phyloP scores from a whole-genome alignment of 1,140 invertebrate species.

The Archivesica marissinica region DNA sequence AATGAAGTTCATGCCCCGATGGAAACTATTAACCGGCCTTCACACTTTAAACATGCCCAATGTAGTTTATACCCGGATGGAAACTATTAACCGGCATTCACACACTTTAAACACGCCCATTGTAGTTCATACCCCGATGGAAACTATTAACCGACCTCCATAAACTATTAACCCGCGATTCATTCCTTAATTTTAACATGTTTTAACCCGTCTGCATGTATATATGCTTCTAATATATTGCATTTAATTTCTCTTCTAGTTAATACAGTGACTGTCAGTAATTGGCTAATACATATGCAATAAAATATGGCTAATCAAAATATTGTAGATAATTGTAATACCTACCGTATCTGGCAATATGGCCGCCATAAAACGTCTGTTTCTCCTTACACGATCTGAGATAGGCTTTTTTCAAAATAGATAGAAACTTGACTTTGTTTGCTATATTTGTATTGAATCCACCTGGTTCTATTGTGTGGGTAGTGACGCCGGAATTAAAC shows the following conservation, averaged over 20 bases:
- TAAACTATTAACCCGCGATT: no score
- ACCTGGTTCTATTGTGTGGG: slow-evolving; percentile 47
- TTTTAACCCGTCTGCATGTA: no score
- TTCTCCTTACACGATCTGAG: not conserved
- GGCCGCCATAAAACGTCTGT: slow-evolving; percentile 15
- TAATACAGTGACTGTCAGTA: not conserved
- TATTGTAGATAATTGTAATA: no score
- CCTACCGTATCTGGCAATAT: slow-evolving; percentile 24
- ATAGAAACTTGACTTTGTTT: not conserved
- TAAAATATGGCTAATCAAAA: not conserved
- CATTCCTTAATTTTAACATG: no score
- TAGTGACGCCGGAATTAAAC: slow-evolving; percentile 11
- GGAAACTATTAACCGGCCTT: no score
- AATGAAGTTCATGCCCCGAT: no score
- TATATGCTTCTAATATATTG: not conserved
- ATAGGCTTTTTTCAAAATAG: not conserved
- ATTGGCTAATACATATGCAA: not conserved
- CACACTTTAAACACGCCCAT: no score
- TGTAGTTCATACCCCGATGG: no score
- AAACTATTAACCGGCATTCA: no score
- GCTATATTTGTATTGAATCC: slow-evolving; percentile 36
- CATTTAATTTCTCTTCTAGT: not conserved
- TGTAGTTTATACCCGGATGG: no score
- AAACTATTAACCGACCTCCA: no score
- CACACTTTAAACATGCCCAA: no score